Evolutionary conservation across 2,797 vertebrate genomes (phyloP).

Genomic region (Rousettus madagascariensis): DNA sequence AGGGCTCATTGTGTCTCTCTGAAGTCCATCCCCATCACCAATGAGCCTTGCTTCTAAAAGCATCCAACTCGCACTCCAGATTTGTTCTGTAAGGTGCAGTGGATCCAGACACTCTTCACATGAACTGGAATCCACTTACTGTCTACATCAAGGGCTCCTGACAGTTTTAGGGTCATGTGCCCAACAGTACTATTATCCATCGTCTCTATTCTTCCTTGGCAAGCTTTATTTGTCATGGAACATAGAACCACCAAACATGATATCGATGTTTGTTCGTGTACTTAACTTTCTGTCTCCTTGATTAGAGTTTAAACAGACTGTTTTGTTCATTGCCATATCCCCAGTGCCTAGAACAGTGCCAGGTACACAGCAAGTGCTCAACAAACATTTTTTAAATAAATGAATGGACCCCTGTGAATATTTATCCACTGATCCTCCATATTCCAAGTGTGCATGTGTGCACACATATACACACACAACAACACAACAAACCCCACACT

Average conservation of each 20-base stretch:
- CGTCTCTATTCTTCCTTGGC: background rate
- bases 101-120: background rate
- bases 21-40: background rate
- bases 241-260: background rate
- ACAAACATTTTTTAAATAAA: background rate
- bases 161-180: background rate
- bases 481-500: background rate
- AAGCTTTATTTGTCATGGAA: background rate
- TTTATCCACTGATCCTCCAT: background rate
- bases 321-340: background rate
- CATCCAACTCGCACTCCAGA: background rate
- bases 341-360: background rate
- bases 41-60: background rate
- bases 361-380: background rate
- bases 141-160: background rate
- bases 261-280: background rate
- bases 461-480: background rate
- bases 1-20: background rate
- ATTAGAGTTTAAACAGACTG: background rate
- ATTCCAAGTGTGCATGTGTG: background rate
- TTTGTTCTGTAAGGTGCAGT: background rate
- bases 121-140: background rate
- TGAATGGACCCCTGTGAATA: background rate
- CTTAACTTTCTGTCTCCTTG: background rate
- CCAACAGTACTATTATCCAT: fast-evolving